These are phyloP conservation scores for Drosophila equinoxialis DNA, from an alignment of 1,140 invertebrate species.

Conservation along the genomic window DNA sequence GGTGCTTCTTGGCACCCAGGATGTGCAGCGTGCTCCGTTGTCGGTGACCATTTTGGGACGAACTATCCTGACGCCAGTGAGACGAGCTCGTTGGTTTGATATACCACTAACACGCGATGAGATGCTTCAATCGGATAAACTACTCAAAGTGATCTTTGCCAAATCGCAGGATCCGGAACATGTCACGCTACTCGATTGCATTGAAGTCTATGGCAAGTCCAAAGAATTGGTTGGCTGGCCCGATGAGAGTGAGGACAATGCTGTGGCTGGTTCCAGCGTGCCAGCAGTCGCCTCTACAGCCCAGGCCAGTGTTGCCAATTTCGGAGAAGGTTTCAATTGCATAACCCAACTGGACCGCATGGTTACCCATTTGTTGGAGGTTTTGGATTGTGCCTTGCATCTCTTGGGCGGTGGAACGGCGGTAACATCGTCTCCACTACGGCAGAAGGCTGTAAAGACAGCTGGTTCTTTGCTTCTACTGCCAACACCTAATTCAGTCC, in stretches of 20 bases:
- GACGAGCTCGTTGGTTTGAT: slow-evolving; percentile 96
- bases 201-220: slow-evolving; percentile 96
- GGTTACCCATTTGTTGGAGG: slow-evolving; percentile 89
- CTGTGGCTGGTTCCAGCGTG: slow-evolving; percentile 6
- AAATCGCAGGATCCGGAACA: slow-evolving; percentile 94
- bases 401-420: slow-evolving; percentile 69
- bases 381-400: slow-evolving; percentile 88
- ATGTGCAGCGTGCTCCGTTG: slow-evolving; percentile 91
- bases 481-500: slow-evolving; percentile 91
- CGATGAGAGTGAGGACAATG: slow-evolving; percentile 94
- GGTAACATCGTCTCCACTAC: slow-evolving; percentile 82
- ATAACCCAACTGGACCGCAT: slow-evolving; percentile 84
- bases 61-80: slow-evolving; percentile 89
- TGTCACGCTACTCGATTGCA: slow-evolving; percentile 96
- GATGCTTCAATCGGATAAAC: slow-evolving; percentile 96
- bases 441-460: slow-evolving; percentile 87
- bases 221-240: slow-evolving; percentile 99
- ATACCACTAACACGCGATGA: slow-evolving; percentile 97
- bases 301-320: slow-evolving; percentile 44
- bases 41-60: slow-evolving; percentile 90
- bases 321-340: slow-evolving; percentile 73
- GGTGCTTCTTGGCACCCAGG: slow-evolving; percentile 94
- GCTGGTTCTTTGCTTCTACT: slow-evolving; percentile 92
- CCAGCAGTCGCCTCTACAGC: slow-evolving; percentile 24
- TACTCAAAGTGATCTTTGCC: slow-evolving; percentile 94